Evolutionary conservation across 2,888 invertebrate genomes (phyloP), one percentile per base, ranked within the genome.

Genomic region (Falcaria lacertinaria): DNA sequence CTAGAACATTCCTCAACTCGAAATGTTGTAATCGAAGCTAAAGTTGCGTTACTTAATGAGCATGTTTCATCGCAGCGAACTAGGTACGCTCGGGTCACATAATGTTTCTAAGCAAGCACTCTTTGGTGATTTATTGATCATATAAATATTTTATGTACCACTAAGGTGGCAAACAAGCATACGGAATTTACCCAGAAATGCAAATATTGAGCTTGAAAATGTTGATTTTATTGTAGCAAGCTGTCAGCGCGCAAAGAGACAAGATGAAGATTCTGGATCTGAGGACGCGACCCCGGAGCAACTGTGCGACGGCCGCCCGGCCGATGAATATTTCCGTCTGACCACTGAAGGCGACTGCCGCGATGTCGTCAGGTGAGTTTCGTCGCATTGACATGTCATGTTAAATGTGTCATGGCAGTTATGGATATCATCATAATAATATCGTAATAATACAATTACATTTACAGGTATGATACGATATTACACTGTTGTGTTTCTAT

Each of bases 251-350:
- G 88, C 91, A 43, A 92, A 91, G 64, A 90, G 93, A 34, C 96
- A 96, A 81, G 93, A 94, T 19, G 91, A 91, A 0, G 94, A 94
- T 19, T 86, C 86, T n/a, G 85, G 74, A 15, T 91, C 91, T 44
- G 89, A 87, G n/a, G 93, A 93, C 2, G 84, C 86, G 45, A 93
- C 85, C 54, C 90, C 96, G 2, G 97, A 97, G 67, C 94, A 96
- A 80, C 91, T 96, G 41, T 97, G 97, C 81, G 93, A 95, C 57
- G 95, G 95, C 69, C 92, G 97, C 63, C 96, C 97, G 2, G 95
- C 94, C 14, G 97, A 97, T 71, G 97, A 97, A 84, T 97, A 97
- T 89, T 97, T 97, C 91, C 93, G 97, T 57, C 90, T 97, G 61
- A 91, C 92, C 57, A 92, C 93, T 41, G 96, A 96, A 17, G 94